phyloP scores from a whole-genome alignment of 2,888 invertebrate species.

The Tinea pellionella region DNA sequence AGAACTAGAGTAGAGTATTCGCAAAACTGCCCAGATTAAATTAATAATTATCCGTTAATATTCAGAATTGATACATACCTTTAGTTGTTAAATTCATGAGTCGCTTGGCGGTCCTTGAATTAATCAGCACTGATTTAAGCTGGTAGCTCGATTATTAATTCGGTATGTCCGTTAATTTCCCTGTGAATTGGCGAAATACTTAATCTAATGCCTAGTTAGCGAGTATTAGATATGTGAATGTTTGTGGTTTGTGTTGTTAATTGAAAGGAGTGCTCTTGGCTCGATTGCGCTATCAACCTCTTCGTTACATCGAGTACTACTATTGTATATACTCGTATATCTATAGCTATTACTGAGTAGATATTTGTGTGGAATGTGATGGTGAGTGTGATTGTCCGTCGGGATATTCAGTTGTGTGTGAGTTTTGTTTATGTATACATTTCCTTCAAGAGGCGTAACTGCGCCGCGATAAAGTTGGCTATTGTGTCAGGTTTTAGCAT shows the following conservation, averaged over 20 bases:
- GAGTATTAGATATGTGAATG: slow-evolving; percentile 34
- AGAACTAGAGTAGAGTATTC: too few relatives aligned
- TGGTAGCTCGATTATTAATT: slow-evolving; percentile 54
- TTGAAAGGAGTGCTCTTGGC: slow-evolving; percentile 27
- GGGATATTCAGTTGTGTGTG: slow-evolving; percentile 20
- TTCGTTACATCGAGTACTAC: slow-evolving; percentile 41
- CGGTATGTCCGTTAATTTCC: slow-evolving; percentile 61
- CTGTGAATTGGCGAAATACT: slow-evolving; percentile 61
- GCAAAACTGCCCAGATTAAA: not conserved
- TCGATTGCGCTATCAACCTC: slow-evolving; percentile 37
- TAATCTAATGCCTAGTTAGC: slow-evolving; percentile 42
- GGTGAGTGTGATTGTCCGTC: slow-evolving; percentile 13
- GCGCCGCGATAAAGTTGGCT: slow-evolving; percentile 31
- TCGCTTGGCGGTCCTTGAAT: slow-evolving; percentile 49
- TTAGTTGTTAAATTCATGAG: slow-evolving; percentile 66
- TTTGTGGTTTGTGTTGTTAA: slow-evolving; percentile 38
- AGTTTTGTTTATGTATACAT: slow-evolving; percentile 27
- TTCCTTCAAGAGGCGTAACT: slow-evolving; percentile 40
- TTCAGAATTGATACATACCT: slow-evolving; percentile 35
- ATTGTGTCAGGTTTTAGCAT: slow-evolving; percentile 41
- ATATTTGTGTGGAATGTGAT: slow-evolving; percentile 1
- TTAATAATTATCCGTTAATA: not conserved
- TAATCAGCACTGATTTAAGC: slow-evolving; percentile 57
- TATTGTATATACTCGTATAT: not conserved
- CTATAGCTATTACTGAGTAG: not conserved